These are phyloP conservation scores for Gyps fulvus DNA, from an alignment of 2,113 vertebrate species.

Conservation along the genomic window DNA sequence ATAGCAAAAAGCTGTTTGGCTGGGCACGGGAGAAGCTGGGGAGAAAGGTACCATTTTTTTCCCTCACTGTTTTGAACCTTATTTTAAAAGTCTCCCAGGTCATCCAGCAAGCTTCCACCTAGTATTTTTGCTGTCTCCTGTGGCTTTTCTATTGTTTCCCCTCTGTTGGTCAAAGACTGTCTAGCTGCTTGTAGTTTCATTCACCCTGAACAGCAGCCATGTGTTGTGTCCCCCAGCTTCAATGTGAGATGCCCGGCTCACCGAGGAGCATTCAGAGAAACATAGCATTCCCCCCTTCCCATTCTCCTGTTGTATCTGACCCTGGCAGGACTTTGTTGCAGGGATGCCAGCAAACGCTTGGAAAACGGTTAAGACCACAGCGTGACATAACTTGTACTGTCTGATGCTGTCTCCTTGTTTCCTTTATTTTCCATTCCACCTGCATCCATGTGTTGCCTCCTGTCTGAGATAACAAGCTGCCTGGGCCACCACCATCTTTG, in stretches of 20 bases:
- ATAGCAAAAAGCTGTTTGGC: not conserved
- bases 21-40: not conserved
- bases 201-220: not conserved
- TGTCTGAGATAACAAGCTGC: not conserved
- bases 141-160: not conserved
- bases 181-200: not conserved
- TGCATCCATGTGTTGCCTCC: not conserved
- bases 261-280: not conserved
- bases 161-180: not conserved
- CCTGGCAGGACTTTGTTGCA: not conserved
- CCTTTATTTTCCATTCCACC: not conserved
- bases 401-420: not conserved
- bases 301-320: not conserved
- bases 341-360: not conserved
- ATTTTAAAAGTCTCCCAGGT: not conserved
- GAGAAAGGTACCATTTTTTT: not conserved
- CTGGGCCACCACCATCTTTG: not conserved
- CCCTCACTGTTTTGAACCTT: not conserved
- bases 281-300: fast-evolving
- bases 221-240: not conserved
- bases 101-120: not conserved
- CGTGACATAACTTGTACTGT: not conserved
- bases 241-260: not conserved
- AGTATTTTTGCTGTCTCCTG: not conserved
- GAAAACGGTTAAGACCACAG: not conserved